Evolutionary conservation across 2,888 invertebrate species (phyloP).

Genomic region (Apomyelois bistriatella): DNA sequence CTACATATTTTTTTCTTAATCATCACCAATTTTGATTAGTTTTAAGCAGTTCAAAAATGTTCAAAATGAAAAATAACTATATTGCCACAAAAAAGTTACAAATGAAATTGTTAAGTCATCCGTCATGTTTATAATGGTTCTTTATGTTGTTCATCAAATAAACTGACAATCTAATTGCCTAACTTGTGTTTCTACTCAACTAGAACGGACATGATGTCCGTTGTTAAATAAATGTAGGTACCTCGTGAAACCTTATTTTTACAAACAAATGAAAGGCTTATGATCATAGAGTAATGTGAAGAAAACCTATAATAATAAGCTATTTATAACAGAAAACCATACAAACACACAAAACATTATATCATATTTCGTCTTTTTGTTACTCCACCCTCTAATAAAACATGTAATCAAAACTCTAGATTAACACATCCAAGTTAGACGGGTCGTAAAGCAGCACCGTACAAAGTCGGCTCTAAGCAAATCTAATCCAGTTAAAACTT

Average conservation of each 20-base stretch:
- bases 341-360: not conserved
- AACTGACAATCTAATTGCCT: not conserved
- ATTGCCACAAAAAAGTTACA: too few relatives aligned
- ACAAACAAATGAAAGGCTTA: too few relatives aligned
- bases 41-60: too few relatives aligned
- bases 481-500: conserved; percentile 76
- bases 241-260: not conserved
- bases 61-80: too few relatives aligned
- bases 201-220: not conserved
- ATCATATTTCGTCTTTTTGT: not conserved
- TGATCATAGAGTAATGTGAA: too few relatives aligned
- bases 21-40: too few relatives aligned
- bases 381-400: conserved; percentile 12
- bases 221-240: not conserved
- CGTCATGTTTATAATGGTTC: not conserved
- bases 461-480: conserved; percentile 54
- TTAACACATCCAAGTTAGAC: conserved; percentile 51
- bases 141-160: not conserved
- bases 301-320: too few relatives aligned
- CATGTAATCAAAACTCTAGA: conserved; percentile 28
- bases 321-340: too few relatives aligned
- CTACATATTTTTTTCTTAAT: too few relatives aligned
- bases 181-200: not conserved
- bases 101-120: not conserved
- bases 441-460: conserved; percentile 44